Evolutionary conservation across 2,797 vertebrate species (phyloP), one percentile per base, ranked within the genome.

Genomic region (Oreonectes daqikongensis): DNA sequence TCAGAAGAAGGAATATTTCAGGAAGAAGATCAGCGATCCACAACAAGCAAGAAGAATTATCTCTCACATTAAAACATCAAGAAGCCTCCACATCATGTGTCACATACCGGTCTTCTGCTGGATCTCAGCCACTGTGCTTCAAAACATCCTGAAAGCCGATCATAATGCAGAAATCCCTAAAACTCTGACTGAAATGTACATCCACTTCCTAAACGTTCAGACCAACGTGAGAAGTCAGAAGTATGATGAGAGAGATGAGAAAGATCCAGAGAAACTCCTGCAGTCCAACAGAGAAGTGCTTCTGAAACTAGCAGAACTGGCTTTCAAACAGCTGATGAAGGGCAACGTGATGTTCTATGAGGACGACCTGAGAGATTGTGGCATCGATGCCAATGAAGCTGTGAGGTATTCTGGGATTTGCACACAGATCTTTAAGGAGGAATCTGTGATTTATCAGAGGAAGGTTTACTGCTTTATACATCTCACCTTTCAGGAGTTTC

Each of bases 91-190:
- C 32, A 59, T 44, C 52, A 71, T 71, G 69, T 71, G 69, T 30
- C 69, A 71, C 32, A 71, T 71, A 3, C 69, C 69, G 2, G 69
- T 71, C 20, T 71, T 71, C 69, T 71, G 69, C n/a, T 71, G 69
- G 69, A 71, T 71, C 22, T 24, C 53, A 59, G 69, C 69, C 35
- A 59, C 52, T 24, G 35, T 71, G 22, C 35, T 71, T 5, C 50
- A 71, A 24, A 35, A 71, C 24, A 59, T 71, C 32, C 69, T 71
- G 20, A 42, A 71, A 17, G 22, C 59, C 11, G n/a, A 12, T 10
- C 6, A 15, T 9, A 15, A 3, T 55, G 30, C 50, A 57, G 50
- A 70, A 55, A 70, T 70, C 20, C 68, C 68, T 15, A 50, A 70
- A 53, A 70, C 50, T 24, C 50, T 70, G 68, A 70, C 68, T 22